Conservation (phyloP, 1,140 invertebrate species). For the Armadillidium nasatum region DNA sequence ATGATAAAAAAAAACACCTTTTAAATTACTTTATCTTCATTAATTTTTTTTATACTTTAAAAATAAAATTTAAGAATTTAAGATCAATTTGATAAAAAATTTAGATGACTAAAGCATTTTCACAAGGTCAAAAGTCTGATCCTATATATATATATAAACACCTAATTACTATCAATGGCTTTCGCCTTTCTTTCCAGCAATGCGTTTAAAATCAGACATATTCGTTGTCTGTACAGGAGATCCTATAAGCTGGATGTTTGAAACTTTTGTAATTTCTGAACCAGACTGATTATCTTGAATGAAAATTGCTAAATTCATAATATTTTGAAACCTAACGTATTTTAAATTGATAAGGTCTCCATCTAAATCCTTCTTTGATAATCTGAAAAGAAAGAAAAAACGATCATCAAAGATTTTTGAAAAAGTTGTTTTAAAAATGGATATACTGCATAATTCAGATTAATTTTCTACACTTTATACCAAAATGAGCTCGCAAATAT, state of each 20-base stretch:
- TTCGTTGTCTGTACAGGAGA: conserved; percentile 86
- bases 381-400: conserved; percentile 53
- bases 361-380: conserved; percentile 73
- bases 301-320: conserved; percentile 91
- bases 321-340: conserved; percentile 98
- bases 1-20: no score
- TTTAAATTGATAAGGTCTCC: conserved; percentile 73
- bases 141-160: background rate
- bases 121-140: no score
- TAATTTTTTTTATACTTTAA: no score
- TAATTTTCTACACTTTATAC: no score
- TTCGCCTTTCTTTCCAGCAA: conserved; percentile 90
- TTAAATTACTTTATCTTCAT: no score
- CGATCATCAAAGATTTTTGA: conserved; percentile 33
- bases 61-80: no score
- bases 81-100: no score
- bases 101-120: no score
- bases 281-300: conserved; percentile 86
- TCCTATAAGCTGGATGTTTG: conserved; percentile 63
- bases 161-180: conserved; percentile 58
- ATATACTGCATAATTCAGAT: no score
- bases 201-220: conserved; percentile 90
- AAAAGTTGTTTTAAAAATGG: conserved; percentile 5
- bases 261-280: conserved; percentile 78
- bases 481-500: background rate